phyloP scores from a whole-genome alignment of 2,888 invertebrate species.

The Allacma fusca region DNA sequence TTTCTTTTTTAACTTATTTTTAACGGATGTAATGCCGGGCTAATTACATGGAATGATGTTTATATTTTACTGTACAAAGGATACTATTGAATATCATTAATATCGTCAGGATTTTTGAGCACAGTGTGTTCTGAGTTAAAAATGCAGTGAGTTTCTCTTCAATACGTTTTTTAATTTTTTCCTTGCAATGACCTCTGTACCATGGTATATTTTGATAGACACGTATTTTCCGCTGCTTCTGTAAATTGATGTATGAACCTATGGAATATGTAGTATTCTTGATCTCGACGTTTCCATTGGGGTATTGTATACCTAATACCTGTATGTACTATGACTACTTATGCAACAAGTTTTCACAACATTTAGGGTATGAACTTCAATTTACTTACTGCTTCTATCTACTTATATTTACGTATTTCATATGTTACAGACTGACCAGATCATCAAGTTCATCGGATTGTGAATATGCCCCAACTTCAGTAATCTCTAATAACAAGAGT shows the following conservation, averaged over 20 bases:
- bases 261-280: too few relatives aligned
- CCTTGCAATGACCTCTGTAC: neutral
- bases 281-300: too few relatives aligned
- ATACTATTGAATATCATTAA: neutral
- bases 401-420: neutral
- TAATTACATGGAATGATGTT: neutral
- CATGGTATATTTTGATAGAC: neutral
- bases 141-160: too few relatives aligned
- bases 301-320: too few relatives aligned
- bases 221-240: too few relatives aligned
- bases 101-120: conserved; percentile 7
- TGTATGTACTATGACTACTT: too few relatives aligned
- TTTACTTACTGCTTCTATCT: too few relatives aligned
- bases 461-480: conserved; percentile 54
- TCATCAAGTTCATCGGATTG: conserved; percentile 60
- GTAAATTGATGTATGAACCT: too few relatives aligned
- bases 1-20: conserved; percentile 8
- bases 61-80: neutral
- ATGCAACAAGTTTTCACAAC: too few relatives aligned
- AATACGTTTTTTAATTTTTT: too few relatives aligned
- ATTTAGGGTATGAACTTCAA: too few relatives aligned
- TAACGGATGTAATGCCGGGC: neutral
- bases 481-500: conserved; percentile 50
- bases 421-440: conserved; percentile 50
- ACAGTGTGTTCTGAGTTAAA: neutral